Percentiles rank a stretch among this genome's conserved stretches.
phyloP scores from a whole-genome alignment of 2,113 vertebrate species.

The Grus americana region DNA sequence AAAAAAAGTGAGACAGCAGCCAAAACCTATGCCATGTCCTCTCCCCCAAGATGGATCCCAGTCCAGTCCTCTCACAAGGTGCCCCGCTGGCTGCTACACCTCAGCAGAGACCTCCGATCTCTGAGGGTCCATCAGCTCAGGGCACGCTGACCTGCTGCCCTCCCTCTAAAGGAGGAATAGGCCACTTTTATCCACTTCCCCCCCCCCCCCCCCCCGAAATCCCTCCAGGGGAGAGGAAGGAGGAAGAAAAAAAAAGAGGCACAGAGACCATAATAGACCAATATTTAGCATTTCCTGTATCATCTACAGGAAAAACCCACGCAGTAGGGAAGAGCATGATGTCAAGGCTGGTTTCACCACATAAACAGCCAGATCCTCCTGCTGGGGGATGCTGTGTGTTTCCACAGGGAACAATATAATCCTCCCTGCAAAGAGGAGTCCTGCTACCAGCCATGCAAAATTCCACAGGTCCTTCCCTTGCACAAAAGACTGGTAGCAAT shows the following conservation, averaged over 20 bases:
- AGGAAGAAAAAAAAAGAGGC: not conserved
- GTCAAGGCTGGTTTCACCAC: constrained; percentile 11
- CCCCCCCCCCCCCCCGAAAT: not conserved
- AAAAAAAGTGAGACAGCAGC: not conserved
- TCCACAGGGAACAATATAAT: not conserved
- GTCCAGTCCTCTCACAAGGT: not conserved
- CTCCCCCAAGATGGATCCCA: not conserved
- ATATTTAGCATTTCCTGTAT: constrained; percentile 31
- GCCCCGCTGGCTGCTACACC: not conserved
- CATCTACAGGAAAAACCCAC: constrained; percentile 44
- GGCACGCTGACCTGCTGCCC: not conserved
- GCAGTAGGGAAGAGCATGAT: not conserved
- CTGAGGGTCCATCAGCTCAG: not conserved
- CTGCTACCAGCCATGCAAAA: not conserved
- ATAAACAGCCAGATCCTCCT: constrained; percentile 19
- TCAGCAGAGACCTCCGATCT: not conserved
- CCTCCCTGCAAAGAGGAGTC: not conserved
- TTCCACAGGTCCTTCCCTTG: not conserved
- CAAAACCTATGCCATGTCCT: not conserved
- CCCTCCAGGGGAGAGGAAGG: not conserved
- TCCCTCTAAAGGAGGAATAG: too few relatives aligned
- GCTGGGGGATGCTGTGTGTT: not conserved
- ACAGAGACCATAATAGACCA: not conserved
- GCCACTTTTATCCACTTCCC: not conserved
- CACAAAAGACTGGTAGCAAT: not conserved